A percentile compares a stretch with the other conserved stretches of the same genome.
These are phyloP conservation scores for Pachyramphus minor DNA, from an alignment of 2,113 vertebrate species.

Conservation along the genomic window DNA sequence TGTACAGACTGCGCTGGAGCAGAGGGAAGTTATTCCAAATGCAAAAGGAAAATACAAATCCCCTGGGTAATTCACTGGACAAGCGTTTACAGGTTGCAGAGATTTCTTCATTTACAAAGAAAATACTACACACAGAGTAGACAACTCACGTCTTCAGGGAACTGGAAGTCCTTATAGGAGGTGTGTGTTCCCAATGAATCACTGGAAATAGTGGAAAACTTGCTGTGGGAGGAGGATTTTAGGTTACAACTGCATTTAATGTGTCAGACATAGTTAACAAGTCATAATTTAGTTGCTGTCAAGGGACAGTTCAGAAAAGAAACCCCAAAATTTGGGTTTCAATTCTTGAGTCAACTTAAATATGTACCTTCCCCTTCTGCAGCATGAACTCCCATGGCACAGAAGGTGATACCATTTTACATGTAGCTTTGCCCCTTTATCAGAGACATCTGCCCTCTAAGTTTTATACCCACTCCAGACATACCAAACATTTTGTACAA, in stretches of 20 bases:
- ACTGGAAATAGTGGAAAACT: background rate
- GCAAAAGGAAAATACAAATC: background rate
- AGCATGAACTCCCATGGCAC: rapidly evolving
- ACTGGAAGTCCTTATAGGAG: background rate
- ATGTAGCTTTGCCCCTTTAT: background rate
- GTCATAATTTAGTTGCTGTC: background rate
- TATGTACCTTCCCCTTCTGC: background rate
- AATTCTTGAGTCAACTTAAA: background rate
- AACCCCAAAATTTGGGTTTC: background rate
- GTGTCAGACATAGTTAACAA: background rate
- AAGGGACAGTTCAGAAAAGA: background rate
- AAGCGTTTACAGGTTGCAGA: constrained; percentile 1
- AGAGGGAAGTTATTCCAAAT: background rate
- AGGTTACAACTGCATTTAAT: background rate
- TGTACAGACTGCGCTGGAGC: constrained; percentile 2
- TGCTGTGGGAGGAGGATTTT: background rate
- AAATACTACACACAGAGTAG: background rate
- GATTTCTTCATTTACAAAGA: background rate
- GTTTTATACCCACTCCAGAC: background rate
- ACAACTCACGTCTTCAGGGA: background rate
- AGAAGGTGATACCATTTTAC: rapidly evolving
- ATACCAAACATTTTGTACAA: background rate
- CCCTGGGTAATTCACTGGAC: background rate
- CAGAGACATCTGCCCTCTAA: background rate
- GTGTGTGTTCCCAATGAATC: background rate